Evolutionary conservation across 2,888 invertebrate species (phyloP), one percentile per base, ranked within the genome.

Genomic region (Catonia carolina): DNA sequence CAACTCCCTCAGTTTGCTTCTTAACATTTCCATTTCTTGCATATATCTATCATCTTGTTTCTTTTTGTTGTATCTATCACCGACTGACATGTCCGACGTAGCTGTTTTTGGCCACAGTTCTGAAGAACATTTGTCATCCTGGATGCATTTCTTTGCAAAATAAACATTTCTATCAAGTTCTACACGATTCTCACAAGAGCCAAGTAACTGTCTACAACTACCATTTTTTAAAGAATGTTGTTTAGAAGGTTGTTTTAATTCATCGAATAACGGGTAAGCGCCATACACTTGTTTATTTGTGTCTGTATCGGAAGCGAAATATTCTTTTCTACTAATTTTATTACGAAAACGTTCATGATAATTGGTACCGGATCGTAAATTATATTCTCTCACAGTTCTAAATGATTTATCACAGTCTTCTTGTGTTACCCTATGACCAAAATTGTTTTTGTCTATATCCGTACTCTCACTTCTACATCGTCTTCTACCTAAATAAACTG

Each of bases 11-110:
- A 67, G 57, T 53, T 66, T 65, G 31, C 61, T 64, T 23, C 64
- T 58, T 6, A 67, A 59, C 6, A 60, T 59, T 59, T 66, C 66
- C 33, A 66, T 63, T 59, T 67, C 66, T 8, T 57, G 55, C 56
- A 50, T 67, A 66, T 50, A 56, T 39, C 55, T 59, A 27, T 53
- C 17, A 17, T 53, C 48, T 37, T 50, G 49, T n/a, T n/a, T n/a
- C n/a, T n/a, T n/a, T n/a, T n/a, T n/a, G n/a, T n/a, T n/a, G n/a
- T n/a, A n/a, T n/a, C n/a, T n/a, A n/a, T n/a, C n/a, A n/a, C 33
- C 50, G 12, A 23, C 27, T n/a, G 20, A n/a, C 27, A 15, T 23
- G 15, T 33, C 33, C n/a, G 18, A 17, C 33, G 41, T 14, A 7
- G 27, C 45, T 27, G 22, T 14, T 49, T 42, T 22, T 1, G 42